Base-by-base conservation (phyloP, 2,113 vertebrate species). In the Crotalus horridus region DNA sequence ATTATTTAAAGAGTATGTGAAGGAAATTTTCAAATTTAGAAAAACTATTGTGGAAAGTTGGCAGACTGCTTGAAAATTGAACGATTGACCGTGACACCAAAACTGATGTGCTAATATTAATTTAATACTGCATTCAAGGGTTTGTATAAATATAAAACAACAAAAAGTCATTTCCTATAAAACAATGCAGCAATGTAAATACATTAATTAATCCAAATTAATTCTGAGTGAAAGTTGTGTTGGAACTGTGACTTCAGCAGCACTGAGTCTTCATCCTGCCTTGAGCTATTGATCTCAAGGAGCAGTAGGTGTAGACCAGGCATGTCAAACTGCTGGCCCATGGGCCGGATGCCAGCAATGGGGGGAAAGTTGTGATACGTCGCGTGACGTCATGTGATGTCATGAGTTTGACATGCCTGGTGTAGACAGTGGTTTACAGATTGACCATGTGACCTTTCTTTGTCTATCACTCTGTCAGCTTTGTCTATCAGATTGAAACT, bases 1-100 rank as follows among this genome's bases (percentile, higher is more conserved):
- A 74, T 90, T 94, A 95, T 96, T 97, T 96, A 96, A 95, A 89
- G 56, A 88, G 94, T 24, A 91, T 94, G 96, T 3, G 54, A 90
- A 74, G 20, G 20, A 94, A 94, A 93, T 93, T 93, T 92, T 93
- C 55, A 96, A 94, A 93, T 46, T 91, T n/a, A 93, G 64, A 8
- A 94, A 59, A 92, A 90, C 94, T 92, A 53, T 94, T 96, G 95
- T 91, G 23, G 93, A 96, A 97, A 96, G 95, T 91, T 85, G 74
- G 89, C 51, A 51, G 9, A 94, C 12, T 69, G 64, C 29, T 69
- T 69, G 64, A 69, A 69, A 69, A 69, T 15, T 69, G 64, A 69
- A 33, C 64, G 4, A 91, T 0, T 0, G 0, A n/a, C 55, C 95
- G 96, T 94, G 89, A 85, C 93, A 88, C 93, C 46, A 86, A 26